Conservation (phyloP, 1,140 invertebrate genomes). For the Drosophila simulans region DNA sequence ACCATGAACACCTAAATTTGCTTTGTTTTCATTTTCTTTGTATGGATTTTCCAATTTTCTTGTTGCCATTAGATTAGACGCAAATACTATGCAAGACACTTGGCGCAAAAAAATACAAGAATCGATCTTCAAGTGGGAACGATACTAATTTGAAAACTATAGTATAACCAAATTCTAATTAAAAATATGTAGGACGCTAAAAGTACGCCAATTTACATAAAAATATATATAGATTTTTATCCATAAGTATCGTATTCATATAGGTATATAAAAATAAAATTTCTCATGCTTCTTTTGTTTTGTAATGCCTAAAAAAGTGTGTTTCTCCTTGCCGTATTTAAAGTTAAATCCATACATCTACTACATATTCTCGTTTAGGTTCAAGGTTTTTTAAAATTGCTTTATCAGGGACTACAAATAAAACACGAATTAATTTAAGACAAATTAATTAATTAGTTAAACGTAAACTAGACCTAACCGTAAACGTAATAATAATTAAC, state of each 20-base stretch:
- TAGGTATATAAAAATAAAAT: slow-evolving; percentile 74
- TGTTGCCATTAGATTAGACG: slow-evolving; percentile 55
- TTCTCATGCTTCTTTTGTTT: slow-evolving; percentile 56
- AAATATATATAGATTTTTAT: slow-evolving; percentile 61
- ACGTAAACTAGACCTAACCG: slow-evolving; percentile 66
- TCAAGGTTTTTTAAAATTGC: slow-evolving; percentile 50
- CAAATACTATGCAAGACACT: slow-evolving; percentile 76
- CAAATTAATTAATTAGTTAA: slow-evolving; percentile 70
- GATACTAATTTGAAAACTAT: slow-evolving; percentile 29
- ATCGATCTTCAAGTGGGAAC: slow-evolving; percentile 29
- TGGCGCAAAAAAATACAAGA: slow-evolving; percentile 56
- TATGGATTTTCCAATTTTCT: slow-evolving; percentile 46
- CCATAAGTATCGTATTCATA: slow-evolving; percentile 49
- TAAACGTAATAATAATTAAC: slow-evolving; percentile 79
- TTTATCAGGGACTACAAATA: slow-evolving; percentile 62
- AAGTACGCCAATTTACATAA: slow-evolving; percentile 69
- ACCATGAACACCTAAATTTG: slow-evolving; percentile 72
- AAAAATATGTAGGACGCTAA: slow-evolving; percentile 54
- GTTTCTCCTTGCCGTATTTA: slow-evolving; percentile 18
- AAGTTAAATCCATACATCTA: slow-evolving; percentile 35
- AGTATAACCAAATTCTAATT: slow-evolving; percentile 42
- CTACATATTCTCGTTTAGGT: slow-evolving; percentile 46
- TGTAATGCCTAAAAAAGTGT: slow-evolving; percentile 33
- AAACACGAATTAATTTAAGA: slow-evolving; percentile 68
- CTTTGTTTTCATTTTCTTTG: slow-evolving; percentile 37